Evolutionary conservation across 2,113 vertebrate species (phyloP).

Genomic region (Leptobrachium ailaonicum): DNA sequence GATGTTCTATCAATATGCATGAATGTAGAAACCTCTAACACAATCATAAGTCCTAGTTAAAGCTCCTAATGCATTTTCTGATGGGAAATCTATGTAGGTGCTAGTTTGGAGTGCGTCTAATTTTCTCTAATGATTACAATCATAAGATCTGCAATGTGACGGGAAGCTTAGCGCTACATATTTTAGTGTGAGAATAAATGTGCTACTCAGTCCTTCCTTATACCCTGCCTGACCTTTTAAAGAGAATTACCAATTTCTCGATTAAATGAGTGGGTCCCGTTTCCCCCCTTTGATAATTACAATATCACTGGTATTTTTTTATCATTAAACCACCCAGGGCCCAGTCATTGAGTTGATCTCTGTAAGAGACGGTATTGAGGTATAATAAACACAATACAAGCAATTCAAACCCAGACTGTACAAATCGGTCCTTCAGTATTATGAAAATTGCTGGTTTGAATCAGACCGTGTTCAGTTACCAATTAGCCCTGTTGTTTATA

Average conservation of each 20-base stretch:
- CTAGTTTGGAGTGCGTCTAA: conserved; percentile 29
- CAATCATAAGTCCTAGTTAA: conserved; percentile 4
- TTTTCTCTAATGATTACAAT: conserved; percentile 24
- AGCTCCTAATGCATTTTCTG: conserved; percentile 26
- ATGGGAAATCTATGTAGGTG: conserved; percentile 24
- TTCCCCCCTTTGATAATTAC: background rate
- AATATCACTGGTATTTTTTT: background rate
- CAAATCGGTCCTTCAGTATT: no score
- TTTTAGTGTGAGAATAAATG: background rate
- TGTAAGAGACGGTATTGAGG: no score
- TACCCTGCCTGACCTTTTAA: background rate
- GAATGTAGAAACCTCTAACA: conserved; percentile 5
- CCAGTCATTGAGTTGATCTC: background rate
- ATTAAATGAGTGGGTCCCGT: background rate
- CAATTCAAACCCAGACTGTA: no score
- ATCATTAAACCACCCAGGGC: background rate
- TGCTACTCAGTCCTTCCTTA: background rate
- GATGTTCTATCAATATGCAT: conserved; percentile 15
- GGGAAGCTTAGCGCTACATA: background rate
- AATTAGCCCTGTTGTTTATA: no score
- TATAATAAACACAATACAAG: background rate
- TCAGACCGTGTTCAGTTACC: no score
- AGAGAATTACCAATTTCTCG: background rate
- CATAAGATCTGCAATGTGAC: background rate
- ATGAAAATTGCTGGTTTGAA: no score